Evolutionary conservation across 2,888 invertebrate genomes (phyloP), one percentile per base, ranked within the genome.

Genomic region (Cecidostiba fungosa): DNA sequence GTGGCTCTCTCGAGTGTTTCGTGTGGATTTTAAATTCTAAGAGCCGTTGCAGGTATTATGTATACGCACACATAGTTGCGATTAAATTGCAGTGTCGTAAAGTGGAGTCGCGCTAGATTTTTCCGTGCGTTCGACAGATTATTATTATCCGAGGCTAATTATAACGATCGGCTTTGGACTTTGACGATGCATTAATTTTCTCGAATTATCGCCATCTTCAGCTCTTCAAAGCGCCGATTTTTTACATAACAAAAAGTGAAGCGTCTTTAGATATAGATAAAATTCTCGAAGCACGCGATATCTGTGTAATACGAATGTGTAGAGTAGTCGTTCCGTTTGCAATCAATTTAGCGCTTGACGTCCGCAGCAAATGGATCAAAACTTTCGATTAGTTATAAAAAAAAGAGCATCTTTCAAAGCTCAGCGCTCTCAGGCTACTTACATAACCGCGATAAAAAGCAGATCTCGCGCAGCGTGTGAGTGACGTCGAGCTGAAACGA

Each of bases 401-500:
- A n/a, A 72, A 19, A 36, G 36, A 39, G 10, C 8, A n/a, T 72
- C 66, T 66, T 16, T 14, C 1, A 29, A 29, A 66, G 29, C 29
- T 66, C 29, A 23, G 3, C 29, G 12, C 29, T 36, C 54, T 74
- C 19, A 0, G 54, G 59, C 50, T 54, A 32, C 69, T 82, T 82
- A 54, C 39, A 72, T 72, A 80, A 80, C 39, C 3, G 8, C 3
- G 8, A n/a, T 47, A 69, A 54, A 76, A 66, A 69, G 23, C 14
- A n/a, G 12, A 26, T 59, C 39, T 39, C 54, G 1, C 54, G n/a
- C 19, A 16, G n/a, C 59, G 43, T n/a, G n/a, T 70, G 59, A 72
- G 10, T 70, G 69, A 47, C 43, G 36, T 47, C 39, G 12, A 23
- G 43, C 39, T 23, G 62, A 77, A 59, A 29, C 74, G 74, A 85